A percentile compares a stretch with the other conserved stretches of the same genome.
Evolutionary conservation across 2,113 vertebrate genomes (phyloP).

Genomic region (Trachemys scripta): DNA sequence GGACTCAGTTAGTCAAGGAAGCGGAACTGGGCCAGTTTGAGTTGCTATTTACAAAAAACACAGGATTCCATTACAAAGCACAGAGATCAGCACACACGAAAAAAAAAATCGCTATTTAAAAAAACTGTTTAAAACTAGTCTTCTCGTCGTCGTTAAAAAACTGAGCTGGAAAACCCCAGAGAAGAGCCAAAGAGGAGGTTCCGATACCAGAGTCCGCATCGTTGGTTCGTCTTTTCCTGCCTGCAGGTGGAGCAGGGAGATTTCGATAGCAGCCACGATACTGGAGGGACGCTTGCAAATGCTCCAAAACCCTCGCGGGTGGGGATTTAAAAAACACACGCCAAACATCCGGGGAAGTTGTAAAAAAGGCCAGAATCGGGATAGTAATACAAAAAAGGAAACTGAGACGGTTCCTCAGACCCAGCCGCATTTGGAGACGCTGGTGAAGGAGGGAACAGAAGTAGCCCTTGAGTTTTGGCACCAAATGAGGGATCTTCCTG

Average conservation of each 20-base stretch:
- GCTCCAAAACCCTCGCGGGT: accelerated
- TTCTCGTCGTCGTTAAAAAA: background rate
- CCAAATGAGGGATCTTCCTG: background rate
- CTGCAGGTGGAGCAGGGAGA: background rate
- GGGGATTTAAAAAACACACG: background rate
- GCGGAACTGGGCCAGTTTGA: background rate
- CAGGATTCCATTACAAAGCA: accelerated
- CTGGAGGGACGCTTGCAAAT: accelerated
- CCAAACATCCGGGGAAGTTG: background rate
- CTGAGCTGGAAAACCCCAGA: accelerated
- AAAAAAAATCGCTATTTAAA: background rate
- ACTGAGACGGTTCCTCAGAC: background rate
- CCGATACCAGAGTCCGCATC: background rate
- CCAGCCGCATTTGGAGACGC: background rate
- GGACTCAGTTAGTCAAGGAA: background rate
- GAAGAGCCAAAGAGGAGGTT: background rate
- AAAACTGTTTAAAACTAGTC: background rate
- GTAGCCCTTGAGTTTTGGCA: slow-evolving; percentile 70
- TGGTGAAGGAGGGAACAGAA: slow-evolving; percentile 45
- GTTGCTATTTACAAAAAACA: background rate
- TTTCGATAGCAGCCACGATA: slow-evolving; percentile 7
- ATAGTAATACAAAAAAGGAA: background rate
- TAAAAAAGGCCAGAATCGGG: slow-evolving; percentile 38
- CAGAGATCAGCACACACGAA: background rate
- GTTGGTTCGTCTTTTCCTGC: background rate